Conservation (phyloP, 2,113 vertebrate species). For the Crotalus viridis region DNA sequence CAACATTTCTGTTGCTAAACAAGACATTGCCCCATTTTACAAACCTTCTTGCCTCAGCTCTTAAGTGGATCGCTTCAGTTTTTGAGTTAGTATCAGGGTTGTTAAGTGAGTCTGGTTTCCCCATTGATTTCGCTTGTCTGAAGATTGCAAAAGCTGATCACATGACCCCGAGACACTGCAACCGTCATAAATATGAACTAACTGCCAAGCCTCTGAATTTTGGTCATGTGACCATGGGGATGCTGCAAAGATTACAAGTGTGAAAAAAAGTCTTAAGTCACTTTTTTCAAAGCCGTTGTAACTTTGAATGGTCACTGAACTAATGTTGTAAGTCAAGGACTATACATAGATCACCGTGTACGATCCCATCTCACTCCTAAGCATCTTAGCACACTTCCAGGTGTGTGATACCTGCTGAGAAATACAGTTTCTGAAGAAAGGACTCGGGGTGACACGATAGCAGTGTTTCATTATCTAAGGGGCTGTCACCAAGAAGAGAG, state of each 20-base stretch:
- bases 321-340: background rate
- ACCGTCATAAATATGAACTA: background rate
- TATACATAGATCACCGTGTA: background rate
- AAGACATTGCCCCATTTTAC: background rate
- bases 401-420: background rate
- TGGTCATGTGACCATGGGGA: background rate
- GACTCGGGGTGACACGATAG: no score
- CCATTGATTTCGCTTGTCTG: background rate
- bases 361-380: background rate
- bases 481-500: no score
- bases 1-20: background rate
- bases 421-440: background rate
- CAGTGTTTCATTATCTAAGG: no score
- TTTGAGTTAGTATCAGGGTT: background rate
- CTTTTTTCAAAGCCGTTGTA: background rate
- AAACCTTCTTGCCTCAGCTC: background rate
- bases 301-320: background rate
- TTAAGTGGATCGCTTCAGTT: background rate
- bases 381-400: background rate
- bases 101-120: background rate
- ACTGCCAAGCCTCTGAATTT: background rate
- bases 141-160: background rate
- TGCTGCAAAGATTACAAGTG: background rate
- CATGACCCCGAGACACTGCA: no score
- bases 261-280: background rate